phyloP scores from a whole-genome alignment of 2,888 invertebrate genomes.

The Tanypteryx hageni region DNA sequence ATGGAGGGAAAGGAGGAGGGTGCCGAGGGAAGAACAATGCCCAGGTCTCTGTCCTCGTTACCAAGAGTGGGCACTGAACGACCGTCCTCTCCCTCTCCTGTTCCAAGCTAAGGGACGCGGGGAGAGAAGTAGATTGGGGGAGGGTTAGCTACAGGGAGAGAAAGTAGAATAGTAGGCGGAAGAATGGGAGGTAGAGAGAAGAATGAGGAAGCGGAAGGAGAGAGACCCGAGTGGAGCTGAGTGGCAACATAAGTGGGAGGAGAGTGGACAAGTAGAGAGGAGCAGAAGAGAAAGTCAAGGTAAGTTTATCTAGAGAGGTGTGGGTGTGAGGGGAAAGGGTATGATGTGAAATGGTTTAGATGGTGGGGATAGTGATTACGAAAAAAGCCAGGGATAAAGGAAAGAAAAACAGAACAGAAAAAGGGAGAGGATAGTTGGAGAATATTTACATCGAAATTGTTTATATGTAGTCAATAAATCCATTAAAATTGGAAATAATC shows the following conservation, averaged over 20 bases:
- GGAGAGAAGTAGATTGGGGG: not conserved
- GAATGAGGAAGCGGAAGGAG: not conserved
- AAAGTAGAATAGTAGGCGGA: not conserved
- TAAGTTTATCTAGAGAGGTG: not conserved
- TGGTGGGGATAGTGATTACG: not conserved
- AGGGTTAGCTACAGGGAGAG: not conserved
- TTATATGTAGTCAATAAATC: too few species aligned
- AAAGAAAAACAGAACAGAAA: not conserved
- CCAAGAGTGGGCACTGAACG: constrained; percentile 48
- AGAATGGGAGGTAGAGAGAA: not conserved
- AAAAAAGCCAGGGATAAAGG: not conserved
- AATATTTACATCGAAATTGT: too few species aligned
- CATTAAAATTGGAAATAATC: too few species aligned
- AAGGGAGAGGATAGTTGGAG: not conserved
- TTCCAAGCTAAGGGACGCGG: not conserved
- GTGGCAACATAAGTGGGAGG: not conserved
- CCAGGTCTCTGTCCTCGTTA: constrained; percentile 31
- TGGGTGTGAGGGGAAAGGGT: not conserved
- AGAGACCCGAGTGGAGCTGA: not conserved
- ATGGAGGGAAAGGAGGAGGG: not conserved
- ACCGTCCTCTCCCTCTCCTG: not conserved
- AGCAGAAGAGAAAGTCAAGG: not conserved
- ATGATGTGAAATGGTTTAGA: not conserved
- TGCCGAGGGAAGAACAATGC: constrained; percentile 50
- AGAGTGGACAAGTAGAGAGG: not conserved